Evolutionary conservation across 2,113 vertebrate species (phyloP).

Genomic region (Burhinus bistriatus): DNA sequence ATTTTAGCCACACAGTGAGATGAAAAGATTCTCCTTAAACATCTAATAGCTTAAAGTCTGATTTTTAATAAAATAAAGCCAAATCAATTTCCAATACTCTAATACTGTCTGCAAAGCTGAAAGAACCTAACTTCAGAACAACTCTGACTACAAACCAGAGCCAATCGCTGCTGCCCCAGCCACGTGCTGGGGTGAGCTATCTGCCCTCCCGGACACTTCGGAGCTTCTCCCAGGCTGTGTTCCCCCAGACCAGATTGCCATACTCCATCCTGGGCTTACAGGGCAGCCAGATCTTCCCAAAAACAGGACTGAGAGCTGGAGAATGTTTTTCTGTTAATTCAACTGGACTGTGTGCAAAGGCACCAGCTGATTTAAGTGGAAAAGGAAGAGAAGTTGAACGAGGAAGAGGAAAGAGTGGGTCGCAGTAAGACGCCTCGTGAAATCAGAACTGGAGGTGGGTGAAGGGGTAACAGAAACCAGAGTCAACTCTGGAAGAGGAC

Average conservation of each 20-base stretch:
- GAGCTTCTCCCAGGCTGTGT: neutral
- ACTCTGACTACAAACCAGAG: neutral
- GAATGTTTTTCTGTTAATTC: neutral
- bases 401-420: neutral
- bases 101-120: neutral
- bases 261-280: neutral
- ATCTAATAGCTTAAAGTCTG: neutral
- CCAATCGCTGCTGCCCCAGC: accelerated
- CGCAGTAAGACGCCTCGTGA: neutral
- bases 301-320: neutral
- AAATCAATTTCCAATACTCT: neutral
- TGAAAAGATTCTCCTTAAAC: neutral
- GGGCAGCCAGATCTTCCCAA: neutral
- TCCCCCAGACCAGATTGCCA: neutral
- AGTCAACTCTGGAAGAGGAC: neutral
- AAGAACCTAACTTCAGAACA: neutral
- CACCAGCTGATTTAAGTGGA: no score
- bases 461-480: neutral
- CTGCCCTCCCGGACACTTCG: neutral
- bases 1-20: neutral
- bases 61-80: neutral
- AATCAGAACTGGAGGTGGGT: neutral
- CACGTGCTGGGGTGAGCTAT: accelerated
- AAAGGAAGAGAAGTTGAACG: neutral
- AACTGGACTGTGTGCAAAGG: neutral